phyloP scores from a whole-genome alignment of 2,113 vertebrate genomes.

The Hippocampus mohnikei region DNA sequence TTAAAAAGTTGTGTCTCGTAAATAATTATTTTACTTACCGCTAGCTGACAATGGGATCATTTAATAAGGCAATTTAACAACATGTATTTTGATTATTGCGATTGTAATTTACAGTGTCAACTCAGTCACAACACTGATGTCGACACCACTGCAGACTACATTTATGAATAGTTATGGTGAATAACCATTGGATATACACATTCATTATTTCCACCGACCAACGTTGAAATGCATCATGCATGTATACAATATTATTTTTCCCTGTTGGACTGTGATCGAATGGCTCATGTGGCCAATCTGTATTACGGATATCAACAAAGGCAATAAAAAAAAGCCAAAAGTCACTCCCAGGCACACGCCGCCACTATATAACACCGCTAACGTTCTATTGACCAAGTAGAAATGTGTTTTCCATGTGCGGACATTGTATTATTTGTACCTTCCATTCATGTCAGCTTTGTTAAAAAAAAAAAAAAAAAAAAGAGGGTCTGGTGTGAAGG shows the following conservation, averaged over 20 bases:
- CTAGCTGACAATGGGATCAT: too few relatives aligned
- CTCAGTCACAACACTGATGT: too few relatives aligned
- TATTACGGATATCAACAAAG: not conserved
- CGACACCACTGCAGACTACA: too few relatives aligned
- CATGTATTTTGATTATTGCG: too few relatives aligned
- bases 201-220: not conserved
- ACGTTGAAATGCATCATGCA: too few relatives aligned
- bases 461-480: not conserved
- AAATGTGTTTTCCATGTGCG: conserved; percentile 22
- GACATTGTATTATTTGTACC: conserved; percentile 20
- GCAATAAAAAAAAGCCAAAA: not conserved
- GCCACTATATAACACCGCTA: not conserved
- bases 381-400: not conserved
- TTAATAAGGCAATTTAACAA: too few relatives aligned
- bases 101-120: too few relatives aligned
- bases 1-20: not conserved
- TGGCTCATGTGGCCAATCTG: not conserved
- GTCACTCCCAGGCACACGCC: not conserved
- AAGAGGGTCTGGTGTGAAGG: conserved; percentile 38
- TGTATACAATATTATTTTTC: not conserved
- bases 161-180: too few relatives aligned
- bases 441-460: conserved; percentile 39
- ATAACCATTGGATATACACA: not conserved
- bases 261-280: not conserved
- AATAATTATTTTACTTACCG: too few relatives aligned